Conservation (phyloP, 2,888 invertebrate species). For the Poecilus cupreus region DNA sequence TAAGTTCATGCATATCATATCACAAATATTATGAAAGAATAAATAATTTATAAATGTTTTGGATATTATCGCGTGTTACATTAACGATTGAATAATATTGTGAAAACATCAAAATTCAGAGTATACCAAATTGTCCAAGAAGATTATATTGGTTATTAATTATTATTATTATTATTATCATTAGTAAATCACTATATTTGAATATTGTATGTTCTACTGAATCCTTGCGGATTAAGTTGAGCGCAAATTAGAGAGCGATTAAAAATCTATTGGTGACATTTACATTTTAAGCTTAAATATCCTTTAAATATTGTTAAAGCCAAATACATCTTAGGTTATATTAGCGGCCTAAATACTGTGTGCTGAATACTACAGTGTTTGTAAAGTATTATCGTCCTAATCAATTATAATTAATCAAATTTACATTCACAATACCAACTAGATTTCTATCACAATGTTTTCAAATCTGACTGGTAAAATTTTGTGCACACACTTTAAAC, state of each 20-base stretch:
- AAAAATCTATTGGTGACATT: conserved; percentile 27
- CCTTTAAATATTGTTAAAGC: conserved; percentile 49
- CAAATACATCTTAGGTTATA: conserved; percentile 39
- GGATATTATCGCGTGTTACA: conserved; percentile 21
- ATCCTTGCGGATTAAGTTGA: conserved; percentile 27
- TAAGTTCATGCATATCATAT: conserved; percentile 38
- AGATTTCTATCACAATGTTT: conserved; percentile 58
- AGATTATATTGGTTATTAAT: conserved; percentile 44
- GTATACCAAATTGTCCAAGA: conserved; percentile 45
- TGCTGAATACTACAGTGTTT: conserved; percentile 44
- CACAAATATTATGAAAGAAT: conserved; percentile 40
- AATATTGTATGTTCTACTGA: conserved; percentile 33
- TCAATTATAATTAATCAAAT: conserved; percentile 40
- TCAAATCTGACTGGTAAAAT: conserved; percentile 49
- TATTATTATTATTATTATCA: conserved; percentile 37
- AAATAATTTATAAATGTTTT: conserved; percentile 16
- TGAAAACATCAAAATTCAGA: conserved; percentile 54
- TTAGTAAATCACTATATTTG: conserved; percentile 48
- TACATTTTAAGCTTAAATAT: conserved; percentile 38
- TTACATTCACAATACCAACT: conserved; percentile 56
- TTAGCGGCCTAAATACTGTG: conserved; percentile 34
- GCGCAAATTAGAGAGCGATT: conserved; percentile 53
- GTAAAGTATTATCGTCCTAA: conserved; percentile 28
- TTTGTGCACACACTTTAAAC: background rate
- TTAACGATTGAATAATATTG: conserved; percentile 48